Percentiles rank a stretch among this genome's conserved stretches.
Evolutionary conservation across 2,888 invertebrate genomes (phyloP).

Genomic region (Drosophila prostipennis): DNA sequence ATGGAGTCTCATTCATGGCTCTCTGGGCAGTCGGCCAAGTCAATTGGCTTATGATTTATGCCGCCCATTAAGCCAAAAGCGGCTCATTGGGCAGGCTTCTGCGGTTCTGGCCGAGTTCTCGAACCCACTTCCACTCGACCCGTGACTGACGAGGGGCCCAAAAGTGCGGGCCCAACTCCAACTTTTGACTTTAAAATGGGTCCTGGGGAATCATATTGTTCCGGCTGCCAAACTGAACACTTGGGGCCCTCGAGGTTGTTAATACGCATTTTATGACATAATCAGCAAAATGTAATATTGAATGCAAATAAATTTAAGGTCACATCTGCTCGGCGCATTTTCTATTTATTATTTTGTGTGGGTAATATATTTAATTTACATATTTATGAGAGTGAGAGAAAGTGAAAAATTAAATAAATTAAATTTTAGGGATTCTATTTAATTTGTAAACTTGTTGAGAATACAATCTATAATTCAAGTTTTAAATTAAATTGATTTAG

Average conservation of each 20-base stretch:
- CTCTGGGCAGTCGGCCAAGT: slow-evolving; percentile 49
- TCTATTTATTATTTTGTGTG: not conserved
- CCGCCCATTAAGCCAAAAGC: slow-evolving; percentile 63
- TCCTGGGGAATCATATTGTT: slow-evolving; percentile 12
- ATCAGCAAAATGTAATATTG: slow-evolving; percentile 21
- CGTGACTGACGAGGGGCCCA: slow-evolving; percentile 24
- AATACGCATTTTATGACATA: slow-evolving; percentile 30
- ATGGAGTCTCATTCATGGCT: slow-evolving; percentile 54
- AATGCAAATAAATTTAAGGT: slow-evolving; percentile 11
- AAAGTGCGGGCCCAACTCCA: slow-evolving; percentile 2
- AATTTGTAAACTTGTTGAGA: too few species aligned
- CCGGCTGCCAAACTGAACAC: slow-evolving; percentile 1
- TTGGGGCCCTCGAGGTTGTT: slow-evolving; percentile 4
- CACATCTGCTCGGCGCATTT: not conserved
- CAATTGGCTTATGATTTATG: slow-evolving; percentile 79
- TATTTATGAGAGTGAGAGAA: too few species aligned
- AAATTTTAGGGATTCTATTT: not conserved
- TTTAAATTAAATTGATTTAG: too few species aligned
- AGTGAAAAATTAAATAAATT: too few species aligned
- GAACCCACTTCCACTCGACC: slow-evolving; percentile 13
- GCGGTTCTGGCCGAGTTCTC: slow-evolving; percentile 9
- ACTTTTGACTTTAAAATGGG: slow-evolving; percentile 30
- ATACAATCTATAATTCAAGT: too few species aligned
- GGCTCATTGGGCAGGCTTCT: slow-evolving; percentile 52
- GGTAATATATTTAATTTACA: not conserved